Percentiles rank a stretch among this genome's conserved stretches.
Conservation (phyloP, 1,140 invertebrate species). For the Neodiprion virginianus region DNA sequence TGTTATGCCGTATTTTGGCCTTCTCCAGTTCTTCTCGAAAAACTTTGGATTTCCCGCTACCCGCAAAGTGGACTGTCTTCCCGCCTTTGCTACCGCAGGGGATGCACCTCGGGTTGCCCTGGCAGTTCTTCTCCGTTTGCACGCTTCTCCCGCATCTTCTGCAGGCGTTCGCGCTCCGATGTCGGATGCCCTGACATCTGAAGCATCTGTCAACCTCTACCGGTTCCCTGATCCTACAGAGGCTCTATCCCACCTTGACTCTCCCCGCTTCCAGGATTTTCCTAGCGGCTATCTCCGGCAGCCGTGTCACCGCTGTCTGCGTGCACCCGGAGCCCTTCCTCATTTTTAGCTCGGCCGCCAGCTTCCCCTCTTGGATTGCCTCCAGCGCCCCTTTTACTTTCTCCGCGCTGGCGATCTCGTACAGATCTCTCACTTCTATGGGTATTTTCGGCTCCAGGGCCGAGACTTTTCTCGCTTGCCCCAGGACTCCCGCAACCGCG, state of each 20-base stretch:
- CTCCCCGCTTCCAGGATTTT: slow-evolving; percentile 14
- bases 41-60: too few species aligned
- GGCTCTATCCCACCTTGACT: slow-evolving; percentile 29
- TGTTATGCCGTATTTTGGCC: too few species aligned
- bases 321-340: too few species aligned
- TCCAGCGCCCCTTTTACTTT: too few species aligned
- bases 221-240: slow-evolving; percentile 22
- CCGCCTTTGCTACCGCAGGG: too few species aligned
- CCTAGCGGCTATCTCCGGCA: neutral
- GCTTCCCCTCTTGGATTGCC: too few species aligned
- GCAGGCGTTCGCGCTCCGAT: slow-evolving; percentile 1
- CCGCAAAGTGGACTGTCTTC: too few species aligned
- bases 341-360: too few species aligned
- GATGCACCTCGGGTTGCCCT: too few species aligned
- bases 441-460: neutral
- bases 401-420: neutral
- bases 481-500: slow-evolving; percentile 4
- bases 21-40: too few species aligned
- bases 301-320: slow-evolving; percentile 7
- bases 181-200: slow-evolving; percentile 24
- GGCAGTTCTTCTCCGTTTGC: too few species aligned
- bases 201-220: slow-evolving; percentile 16
- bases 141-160: too few species aligned
- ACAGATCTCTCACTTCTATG: slow-evolving; percentile 8
- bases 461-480: neutral